Percentiles rank a stretch among this genome's conserved stretches.
Conservation (phyloP, 2,113 vertebrate species). For the Psophia crepitans region DNA sequence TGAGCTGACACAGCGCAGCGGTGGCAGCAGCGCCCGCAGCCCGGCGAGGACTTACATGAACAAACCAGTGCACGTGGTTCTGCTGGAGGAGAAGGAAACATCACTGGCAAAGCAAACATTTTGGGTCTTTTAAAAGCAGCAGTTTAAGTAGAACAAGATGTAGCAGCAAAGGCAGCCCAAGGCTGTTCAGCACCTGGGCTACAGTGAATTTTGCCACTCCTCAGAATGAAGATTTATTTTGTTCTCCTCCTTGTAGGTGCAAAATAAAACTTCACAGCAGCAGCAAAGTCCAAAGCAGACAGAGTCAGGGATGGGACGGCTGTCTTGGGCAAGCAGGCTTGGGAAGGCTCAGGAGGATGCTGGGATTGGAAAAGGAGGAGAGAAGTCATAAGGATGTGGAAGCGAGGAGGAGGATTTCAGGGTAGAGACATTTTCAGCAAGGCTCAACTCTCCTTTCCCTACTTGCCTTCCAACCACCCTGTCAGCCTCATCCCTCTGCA, state of each 20-base stretch:
- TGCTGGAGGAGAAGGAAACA: not conserved
- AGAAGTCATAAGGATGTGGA: not conserved
- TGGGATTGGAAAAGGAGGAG: not conserved
- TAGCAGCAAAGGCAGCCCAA: not conserved
- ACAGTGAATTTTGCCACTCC: not conserved
- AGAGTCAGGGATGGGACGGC: not conserved
- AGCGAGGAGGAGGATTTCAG: not conserved
- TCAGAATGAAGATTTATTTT: not conserved
- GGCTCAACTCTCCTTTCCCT: not conserved
- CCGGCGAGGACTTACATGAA: not conserved
- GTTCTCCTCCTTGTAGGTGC: not conserved
- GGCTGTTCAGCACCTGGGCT: not conserved
- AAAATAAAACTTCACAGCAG: not conserved
- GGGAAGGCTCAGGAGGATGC: not conserved
- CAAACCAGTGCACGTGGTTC: not conserved
- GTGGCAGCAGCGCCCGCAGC: not conserved
- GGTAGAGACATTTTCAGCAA: not conserved
- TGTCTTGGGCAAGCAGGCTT: not conserved
- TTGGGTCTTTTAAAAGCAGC: not conserved
- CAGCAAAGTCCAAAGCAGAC: not conserved
- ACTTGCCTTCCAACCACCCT: not conserved
- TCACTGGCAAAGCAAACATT: not conserved
- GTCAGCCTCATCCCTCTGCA: not conserved
- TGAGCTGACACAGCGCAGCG: not conserved
- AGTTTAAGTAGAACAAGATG: conserved; percentile 20